Conservation (phyloP, 2,113 vertebrate species). For the Indri indri region DNA sequence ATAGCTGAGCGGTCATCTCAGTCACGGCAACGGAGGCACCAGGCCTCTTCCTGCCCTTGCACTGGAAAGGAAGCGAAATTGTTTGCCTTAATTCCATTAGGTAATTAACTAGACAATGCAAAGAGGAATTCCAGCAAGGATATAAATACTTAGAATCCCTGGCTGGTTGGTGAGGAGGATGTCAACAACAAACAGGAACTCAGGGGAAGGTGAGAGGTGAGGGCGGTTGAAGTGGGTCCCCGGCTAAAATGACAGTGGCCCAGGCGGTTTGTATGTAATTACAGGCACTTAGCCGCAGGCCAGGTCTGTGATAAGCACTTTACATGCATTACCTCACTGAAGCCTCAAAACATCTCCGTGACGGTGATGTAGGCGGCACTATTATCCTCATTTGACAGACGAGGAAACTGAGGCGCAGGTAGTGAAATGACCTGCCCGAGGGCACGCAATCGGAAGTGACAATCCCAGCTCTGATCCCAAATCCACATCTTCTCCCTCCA, state of each 20-base stretch:
- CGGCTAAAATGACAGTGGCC: background rate
- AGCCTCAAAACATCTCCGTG: slow-evolving; percentile 14
- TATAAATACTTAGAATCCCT: slow-evolving; percentile 55
- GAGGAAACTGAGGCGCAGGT: slow-evolving; percentile 4
- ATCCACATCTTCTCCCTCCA: background rate
- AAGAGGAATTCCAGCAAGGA: slow-evolving; percentile 65
- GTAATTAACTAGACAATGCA: slow-evolving; percentile 70
- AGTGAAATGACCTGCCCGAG: background rate
- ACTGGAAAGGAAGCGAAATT: slow-evolving; percentile 60
- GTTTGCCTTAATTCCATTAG: slow-evolving; percentile 61
- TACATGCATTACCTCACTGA: slow-evolving; percentile 54
- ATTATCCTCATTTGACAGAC: background rate
- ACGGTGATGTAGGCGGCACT: background rate
- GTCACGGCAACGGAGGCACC: slow-evolving; percentile 36
- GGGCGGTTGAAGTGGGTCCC: slow-evolving; percentile 30
- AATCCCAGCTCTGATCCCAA: background rate
- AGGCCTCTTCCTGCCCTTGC: slow-evolving; percentile 37
- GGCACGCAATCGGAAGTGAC: background rate
- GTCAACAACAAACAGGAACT: slow-evolving; percentile 72
- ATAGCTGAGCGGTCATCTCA: background rate
- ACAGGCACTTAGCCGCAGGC: background rate
- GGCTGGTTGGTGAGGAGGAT: slow-evolving; percentile 20
- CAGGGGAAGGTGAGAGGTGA: background rate
- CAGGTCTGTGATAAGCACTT: slow-evolving; percentile 45
- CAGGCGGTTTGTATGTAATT: slow-evolving; percentile 42